phyloP scores from a whole-genome alignment of 2,113 vertebrate species.

The Plotosus lineatus region DNA sequence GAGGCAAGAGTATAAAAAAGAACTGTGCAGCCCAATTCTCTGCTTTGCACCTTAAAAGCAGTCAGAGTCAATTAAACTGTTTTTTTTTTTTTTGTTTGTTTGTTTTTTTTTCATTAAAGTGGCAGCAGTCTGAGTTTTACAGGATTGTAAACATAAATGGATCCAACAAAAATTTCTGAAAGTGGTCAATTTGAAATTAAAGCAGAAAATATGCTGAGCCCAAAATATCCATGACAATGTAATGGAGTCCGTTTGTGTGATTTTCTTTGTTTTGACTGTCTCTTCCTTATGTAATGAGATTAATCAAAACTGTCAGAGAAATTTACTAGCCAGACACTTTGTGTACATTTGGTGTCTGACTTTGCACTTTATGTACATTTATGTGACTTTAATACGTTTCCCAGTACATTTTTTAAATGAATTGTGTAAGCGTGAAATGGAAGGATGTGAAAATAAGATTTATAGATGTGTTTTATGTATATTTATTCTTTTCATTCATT shows the following conservation, averaged over 20 bases:
- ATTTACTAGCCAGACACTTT: conserved; percentile 27
- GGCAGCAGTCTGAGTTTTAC: not conserved
- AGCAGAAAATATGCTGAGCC: conserved; percentile 2
- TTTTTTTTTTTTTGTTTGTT: too few species aligned
- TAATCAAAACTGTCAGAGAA: conserved; percentile 24
- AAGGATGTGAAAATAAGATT: conserved; percentile 27
- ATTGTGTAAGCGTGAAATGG: conserved; percentile 2
- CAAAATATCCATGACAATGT: conserved; percentile 9
- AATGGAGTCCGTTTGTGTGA: conserved; percentile 18
- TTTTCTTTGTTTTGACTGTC: conserved; percentile 16
- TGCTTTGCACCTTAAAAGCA: not conserved
- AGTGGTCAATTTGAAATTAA: conserved; percentile 25
- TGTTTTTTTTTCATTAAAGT: not conserved
- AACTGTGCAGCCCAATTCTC: not conserved
- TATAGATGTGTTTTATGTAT: conserved; percentile 15
- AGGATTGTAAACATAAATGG: not conserved
- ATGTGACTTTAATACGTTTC: conserved; percentile 36
- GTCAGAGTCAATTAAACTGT: not conserved
- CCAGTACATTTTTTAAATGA: conserved; percentile 20
- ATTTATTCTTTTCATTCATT: conserved; percentile 28
- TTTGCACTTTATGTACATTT: conserved; percentile 18
- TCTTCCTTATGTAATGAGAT: conserved; percentile 26
- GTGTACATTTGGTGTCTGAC: conserved; percentile 20
- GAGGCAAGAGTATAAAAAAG: not conserved
- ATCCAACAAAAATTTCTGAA: not conserved